phyloP scores from a whole-genome alignment of 2,888 invertebrate genomes.

The Cheilosia variabilis region DNA sequence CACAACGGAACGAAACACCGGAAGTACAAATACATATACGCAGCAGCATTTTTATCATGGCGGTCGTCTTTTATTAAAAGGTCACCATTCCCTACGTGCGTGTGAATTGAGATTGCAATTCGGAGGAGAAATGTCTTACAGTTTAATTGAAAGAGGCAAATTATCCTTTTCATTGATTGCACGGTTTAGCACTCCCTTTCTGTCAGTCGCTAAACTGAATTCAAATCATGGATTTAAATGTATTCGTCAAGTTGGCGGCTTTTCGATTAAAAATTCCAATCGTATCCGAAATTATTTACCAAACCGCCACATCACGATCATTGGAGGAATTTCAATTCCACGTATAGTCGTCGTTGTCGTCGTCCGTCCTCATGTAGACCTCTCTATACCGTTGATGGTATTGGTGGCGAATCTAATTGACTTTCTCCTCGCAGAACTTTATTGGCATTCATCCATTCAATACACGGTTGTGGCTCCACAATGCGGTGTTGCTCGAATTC shows the following conservation, averaged over 20 bases:
- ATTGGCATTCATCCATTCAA: constrained; percentile 58
- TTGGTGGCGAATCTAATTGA: constrained; percentile 72
- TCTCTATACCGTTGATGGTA: constrained; percentile 12
- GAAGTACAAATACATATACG: constrained; percentile 17
- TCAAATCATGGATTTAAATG: constrained; percentile 67
- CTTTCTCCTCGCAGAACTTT: constrained; percentile 73
- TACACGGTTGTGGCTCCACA: constrained; percentile 34
- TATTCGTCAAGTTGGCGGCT: constrained; percentile 69
- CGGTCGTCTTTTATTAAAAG: not conserved
- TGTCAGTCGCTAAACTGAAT: constrained; percentile 15
- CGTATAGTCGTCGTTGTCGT: constrained; percentile 17
- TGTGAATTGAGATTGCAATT: not conserved
- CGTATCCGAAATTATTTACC: constrained; percentile 72
- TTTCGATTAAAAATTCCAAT: constrained; percentile 75
- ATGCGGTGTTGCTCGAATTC: constrained; percentile 58
- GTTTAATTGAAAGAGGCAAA: not conserved
- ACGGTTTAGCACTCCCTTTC: not conserved
- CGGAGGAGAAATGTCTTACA: not conserved
- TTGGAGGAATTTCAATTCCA: constrained; percentile 57
- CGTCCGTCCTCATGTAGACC: not conserved
- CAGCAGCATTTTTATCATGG: constrained; percentile 5
- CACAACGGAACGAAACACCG: constrained; percentile 1
- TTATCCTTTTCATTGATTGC: constrained; percentile 1
- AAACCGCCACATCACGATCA: constrained; percentile 60
- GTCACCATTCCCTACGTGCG: not conserved